Evolutionary conservation across 1,140 invertebrate genomes (phyloP), one percentile per base, ranked within the genome.

Genomic region (Lordiphosa clarofinis): DNA sequence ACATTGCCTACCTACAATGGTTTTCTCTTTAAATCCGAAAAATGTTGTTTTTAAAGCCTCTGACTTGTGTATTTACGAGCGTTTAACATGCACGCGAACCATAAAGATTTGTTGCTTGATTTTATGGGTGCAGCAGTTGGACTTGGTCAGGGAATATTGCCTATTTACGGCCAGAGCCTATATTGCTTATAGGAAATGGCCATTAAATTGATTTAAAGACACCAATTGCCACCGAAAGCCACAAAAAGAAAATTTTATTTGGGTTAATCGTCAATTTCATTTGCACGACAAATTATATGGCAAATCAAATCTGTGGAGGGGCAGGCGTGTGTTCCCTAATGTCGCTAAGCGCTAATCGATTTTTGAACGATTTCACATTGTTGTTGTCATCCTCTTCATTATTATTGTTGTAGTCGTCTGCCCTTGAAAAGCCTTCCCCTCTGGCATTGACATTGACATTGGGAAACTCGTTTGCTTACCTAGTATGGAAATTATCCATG

Each of bases 401-500:
- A 37, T 42, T 37, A 47, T 42, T 57, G 44, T 36, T 42, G 13
- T 42, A 36, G 39, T 36, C 28, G 43, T 49, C 35, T 75, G 66
- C 48, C 72, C 66, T 74, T 66, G 61, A 56, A 53, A 60, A 33
- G 38, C 49, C 9, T 56, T 48, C 50, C 40, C 56, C 40, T 60
- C 37, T 49, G 50, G 48, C 62, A 58, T 63, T 56, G 71, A 4
- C 64, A 55, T 52, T 66, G 55, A 56, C 58, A 56, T 55, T 69
- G 57, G 31, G 12, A 35, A 57, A 72, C 56, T 62, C 48, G n/a
- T n/a, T 31, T 10, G 40, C 67, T 78, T 73, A 84, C 78, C 78
- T 84, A 36, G 78, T 84, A 63, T 84, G 78, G 47, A 84, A 84
- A 84, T 84, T 84, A 66, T 84, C 78, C 78, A 84, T 86, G 78